These are phyloP conservation scores for Barnardius zonarius DNA, from an alignment of 2,113 vertebrate genomes.

Conservation along the genomic window DNA sequence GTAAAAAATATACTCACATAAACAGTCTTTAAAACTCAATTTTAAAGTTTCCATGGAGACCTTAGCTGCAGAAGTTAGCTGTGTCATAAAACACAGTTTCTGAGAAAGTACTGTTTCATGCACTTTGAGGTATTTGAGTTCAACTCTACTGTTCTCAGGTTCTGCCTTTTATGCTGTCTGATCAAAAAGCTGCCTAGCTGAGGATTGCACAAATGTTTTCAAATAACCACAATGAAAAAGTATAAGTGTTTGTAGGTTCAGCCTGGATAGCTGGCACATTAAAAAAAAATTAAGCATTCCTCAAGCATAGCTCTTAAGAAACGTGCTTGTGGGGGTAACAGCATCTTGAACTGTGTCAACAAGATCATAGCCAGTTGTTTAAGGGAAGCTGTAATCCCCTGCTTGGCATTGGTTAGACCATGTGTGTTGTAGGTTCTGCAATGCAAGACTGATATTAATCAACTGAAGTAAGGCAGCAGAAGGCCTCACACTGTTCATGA, in stretches of 20 bases:
- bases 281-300: not conserved
- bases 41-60: slow-evolving; percentile 27
- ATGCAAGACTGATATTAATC: not conserved
- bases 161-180: not conserved
- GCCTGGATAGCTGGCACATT: not conserved
- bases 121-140: not conserved
- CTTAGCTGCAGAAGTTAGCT: not conserved
- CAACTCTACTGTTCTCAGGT: not conserved
- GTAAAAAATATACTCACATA: not conserved
- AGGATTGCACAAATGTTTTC: not conserved
- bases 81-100: not conserved
- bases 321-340: not conserved
- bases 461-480: not conserved
- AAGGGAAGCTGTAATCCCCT: rapidly evolving
- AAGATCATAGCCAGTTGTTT: not conserved
- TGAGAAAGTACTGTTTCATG: not conserved
- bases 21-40: not conserved
- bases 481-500: rapidly evolving
- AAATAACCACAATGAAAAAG: not conserved
- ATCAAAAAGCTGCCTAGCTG: not conserved
- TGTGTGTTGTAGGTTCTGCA: not conserved
- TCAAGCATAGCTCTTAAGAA: not conserved
- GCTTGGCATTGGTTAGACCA: not conserved
- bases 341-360: not conserved
- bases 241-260: not conserved